Evolutionary conservation across 2,797 vertebrate species (phyloP).

Genomic region (Schizopygopsis pylzovi): DNA sequence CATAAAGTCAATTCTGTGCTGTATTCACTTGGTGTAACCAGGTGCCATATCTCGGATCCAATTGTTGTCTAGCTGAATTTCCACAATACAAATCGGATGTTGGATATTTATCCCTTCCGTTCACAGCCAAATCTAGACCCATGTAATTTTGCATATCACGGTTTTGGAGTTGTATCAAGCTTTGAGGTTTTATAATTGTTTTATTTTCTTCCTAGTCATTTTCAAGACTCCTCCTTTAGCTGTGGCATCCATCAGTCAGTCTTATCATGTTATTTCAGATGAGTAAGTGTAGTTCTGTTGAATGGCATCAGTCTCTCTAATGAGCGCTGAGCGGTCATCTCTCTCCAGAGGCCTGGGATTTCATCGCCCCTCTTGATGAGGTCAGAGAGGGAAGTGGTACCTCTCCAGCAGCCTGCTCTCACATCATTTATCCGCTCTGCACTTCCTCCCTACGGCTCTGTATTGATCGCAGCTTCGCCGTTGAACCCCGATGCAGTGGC

Average conservation of each 20-base stretch:
- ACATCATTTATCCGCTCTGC: conserved; percentile 43
- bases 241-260: neutral
- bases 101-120: neutral
- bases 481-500: conserved; percentile 32
- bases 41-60: neutral
- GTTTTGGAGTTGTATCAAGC: conserved; percentile 4
- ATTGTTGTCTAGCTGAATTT: neutral
- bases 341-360: conserved; percentile 25
- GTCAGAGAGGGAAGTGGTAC: conserved; percentile 35
- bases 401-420: conserved; percentile 4
- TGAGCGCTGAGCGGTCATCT: conserved; percentile 28
- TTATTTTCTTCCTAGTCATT: neutral
- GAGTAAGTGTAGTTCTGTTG: conserved; percentile 1
- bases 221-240: neutral
- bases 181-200: conserved; percentile 14
- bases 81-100: neutral
- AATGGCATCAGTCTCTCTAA: conserved; percentile 24
- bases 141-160: conserved; percentile 7
- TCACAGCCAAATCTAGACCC: neutral
- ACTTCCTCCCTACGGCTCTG: conserved; percentile 33
- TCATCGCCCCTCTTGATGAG: conserved; percentile 38
- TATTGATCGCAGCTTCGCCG: conserved; percentile 48
- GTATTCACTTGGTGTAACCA: neutral
- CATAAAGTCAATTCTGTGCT: neutral
- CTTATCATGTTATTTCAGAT: conserved; percentile 27